Conservation (phyloP, 1,140 invertebrate species). For the Saccostrea cuccullata region DNA sequence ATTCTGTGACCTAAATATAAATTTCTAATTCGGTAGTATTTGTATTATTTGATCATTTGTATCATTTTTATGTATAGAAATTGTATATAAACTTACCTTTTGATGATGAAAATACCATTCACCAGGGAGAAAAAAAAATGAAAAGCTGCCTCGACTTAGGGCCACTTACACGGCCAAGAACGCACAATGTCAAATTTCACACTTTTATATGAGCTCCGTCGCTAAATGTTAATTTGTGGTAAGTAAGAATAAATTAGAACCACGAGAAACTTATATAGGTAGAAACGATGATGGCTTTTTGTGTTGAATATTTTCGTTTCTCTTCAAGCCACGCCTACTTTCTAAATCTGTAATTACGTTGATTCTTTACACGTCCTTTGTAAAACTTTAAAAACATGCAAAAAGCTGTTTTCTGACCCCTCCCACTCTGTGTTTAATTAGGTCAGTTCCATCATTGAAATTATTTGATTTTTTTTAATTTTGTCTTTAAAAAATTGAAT, state of each 20-base stretch:
- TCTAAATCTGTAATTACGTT: not conserved
- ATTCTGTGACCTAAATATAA: no score
- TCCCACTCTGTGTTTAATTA: not conserved
- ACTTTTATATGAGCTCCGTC: not conserved
- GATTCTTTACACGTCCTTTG: not conserved
- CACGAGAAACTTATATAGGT: not conserved
- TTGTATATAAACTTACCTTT: not conserved
- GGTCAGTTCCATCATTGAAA: not conserved
- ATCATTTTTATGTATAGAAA: no score
- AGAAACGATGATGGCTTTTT: not conserved
- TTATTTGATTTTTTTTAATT: no score
- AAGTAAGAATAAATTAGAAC: conserved; percentile 24
- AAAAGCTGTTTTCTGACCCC: not conserved
- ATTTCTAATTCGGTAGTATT: no score
- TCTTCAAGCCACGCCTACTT: conserved; percentile 1
- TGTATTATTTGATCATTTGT: no score
- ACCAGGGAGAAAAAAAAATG: not conserved
- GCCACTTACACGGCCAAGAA: not conserved
- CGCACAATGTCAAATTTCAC: conserved; percentile 8
- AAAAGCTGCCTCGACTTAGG: not conserved
- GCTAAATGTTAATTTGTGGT: conserved; percentile 17
- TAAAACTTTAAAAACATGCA: not conserved
- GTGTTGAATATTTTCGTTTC: not conserved
- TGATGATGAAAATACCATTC: not conserved
- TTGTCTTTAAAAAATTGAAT: no score